Evolutionary conservation across 1,140 invertebrate genomes (phyloP), one percentile per base, ranked within the genome.

Genomic region (Ceratoteleas bidentatus): DNA sequence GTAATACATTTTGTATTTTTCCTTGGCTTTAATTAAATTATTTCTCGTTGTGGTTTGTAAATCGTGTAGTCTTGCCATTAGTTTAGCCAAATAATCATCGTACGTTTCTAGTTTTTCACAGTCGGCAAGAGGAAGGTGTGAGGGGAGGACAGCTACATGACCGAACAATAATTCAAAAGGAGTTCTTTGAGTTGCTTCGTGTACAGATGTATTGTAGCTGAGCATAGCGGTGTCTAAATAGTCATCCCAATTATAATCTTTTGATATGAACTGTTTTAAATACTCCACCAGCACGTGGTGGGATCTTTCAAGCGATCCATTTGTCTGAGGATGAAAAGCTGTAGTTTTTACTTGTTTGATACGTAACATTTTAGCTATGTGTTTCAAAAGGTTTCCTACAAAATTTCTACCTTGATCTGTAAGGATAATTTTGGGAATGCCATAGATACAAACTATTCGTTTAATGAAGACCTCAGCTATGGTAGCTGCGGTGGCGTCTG

Each of bases 341-440:
- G 82, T 85, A 4, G 85, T 84, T 56, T 84, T 64, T 11, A 84
- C 72, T 65, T 87, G 83, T 54, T 78, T 58, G 13, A 86, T 87
- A 36, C 68, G 75, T 24, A 86, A 74, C 43, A 56, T 14, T 43
- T 80, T 52, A 84, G 75, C 36, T 10, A 79, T 2, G 3, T 43
- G 6, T 24, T 61, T 52, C 6, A 76, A 34, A 0, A 73, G 40
- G 0, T 61, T 10, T 13, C 54, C 47, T 3, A 76, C 0, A 10
- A 76, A 76, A 13, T 61, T 68, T 6, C 33, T 34, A 0, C 73
- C 73, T 33, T 76, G 73, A 33, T 76, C 73, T 0, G 62, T 76
- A 3, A 68, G 0, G 4, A 2, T 24, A 24, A 4, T 24, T 24
- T 24, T 24, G 1, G 24, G 24, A 4, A 24, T 24, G 24, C 61